Evolutionary conservation across 92 coral and sea anemone species (phyloP), one percentile per base, ranked within the genome.

Genomic region (Epizoanthus ramosus): DNA sequence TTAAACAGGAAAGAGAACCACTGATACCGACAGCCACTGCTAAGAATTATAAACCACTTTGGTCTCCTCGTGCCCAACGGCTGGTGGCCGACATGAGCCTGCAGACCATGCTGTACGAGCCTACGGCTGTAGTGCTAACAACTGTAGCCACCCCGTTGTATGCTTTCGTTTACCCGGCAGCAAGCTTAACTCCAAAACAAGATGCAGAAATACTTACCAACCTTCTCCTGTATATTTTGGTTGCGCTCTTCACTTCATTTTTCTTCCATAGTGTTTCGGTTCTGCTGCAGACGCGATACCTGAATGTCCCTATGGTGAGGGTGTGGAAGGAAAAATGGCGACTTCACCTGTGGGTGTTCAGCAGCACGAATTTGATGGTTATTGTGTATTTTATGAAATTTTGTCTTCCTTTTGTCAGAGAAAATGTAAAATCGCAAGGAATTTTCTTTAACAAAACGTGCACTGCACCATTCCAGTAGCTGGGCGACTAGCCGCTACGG

Each of bases 281-380:
- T 63, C 68, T 63, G 68, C 68, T 63, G 24, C 68, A 63, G 68
- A 63, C 68, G 19, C 68, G 68, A 21, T 63, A 63, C 33, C 8
- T 60, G 25, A 60, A 60, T 31, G 28, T 60, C 22, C 66, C 66
- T 9, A 31, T 60, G 66, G 12, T 23, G 31, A 21, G 33, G 22
- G 68, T 63, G 33, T 63, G 68, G 68, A 1, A 15, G 33, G 12
- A 6, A 63, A 63, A 28, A 63, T 63, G 68, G 68, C 68, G 68
- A 14, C 33, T 63, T 3, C 68, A 63, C 28, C 68, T 63, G 9
- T 63, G 68, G 68, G 33, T 63, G 24, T 63, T 28, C 68, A n/a
- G 13, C 12, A 2, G 23, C 68, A 63, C 68, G 28, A 23, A 10
- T 35, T 28, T 63, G 10, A 63, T 23, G 33, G 6, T 6, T 63